Base-by-base conservation (phyloP, 2,113 vertebrate species). In the Stomatorhinus ivindoensis region DNA sequence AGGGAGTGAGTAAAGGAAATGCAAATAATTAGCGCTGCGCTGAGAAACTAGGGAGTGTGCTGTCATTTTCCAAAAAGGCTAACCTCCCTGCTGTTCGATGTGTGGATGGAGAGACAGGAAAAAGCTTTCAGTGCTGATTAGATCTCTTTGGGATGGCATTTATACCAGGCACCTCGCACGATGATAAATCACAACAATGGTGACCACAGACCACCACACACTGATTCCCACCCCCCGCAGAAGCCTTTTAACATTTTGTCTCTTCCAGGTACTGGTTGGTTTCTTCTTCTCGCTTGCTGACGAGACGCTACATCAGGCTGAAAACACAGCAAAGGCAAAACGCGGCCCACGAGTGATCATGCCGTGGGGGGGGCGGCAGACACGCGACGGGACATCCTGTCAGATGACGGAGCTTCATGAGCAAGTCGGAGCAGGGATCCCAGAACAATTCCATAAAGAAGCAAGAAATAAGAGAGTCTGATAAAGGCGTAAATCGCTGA, bases 41-140 rank as follows among this genome's bases (percentile, higher is more conserved):
- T 17, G 17, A 35, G 35, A 39, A 42, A 17, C 17, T 39, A 24
- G 84, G 84, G 84, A 6, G n/a, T 39, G 48, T 65, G 21, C 58
- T 46, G 10, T 87, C 44, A 86, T 50, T 47, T 48, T 85, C 17
- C 31, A 44, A 19, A 47, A 42, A 85, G 85, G 9, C n/a, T n/a
- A 9, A 4, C 46, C 13, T 39, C 86, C 17, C 24, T 87, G 15
- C 55, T 3, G 31, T 69, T 44, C 21, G 31, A n/a, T 11, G 13
- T 0, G 42, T 61, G 65, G 27, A 87, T 44, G 44, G 50, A 48
- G 87, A 84, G 3, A 7, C 42, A n/a, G 69, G 47, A 1, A 89
- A 31, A 73, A 86, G 55, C 55, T 51, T 88, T 88, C 31, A 86
- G 80, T 3, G 48, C 3, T 89, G 88, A 69, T 88, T 76, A 21